A percentile compares a stretch with the other conserved stretches of the same genome.
These are phyloP conservation scores for Orientallactaga sibirica DNA, from an alignment of 2,797 vertebrate genomes.

Conservation along the genomic window DNA sequence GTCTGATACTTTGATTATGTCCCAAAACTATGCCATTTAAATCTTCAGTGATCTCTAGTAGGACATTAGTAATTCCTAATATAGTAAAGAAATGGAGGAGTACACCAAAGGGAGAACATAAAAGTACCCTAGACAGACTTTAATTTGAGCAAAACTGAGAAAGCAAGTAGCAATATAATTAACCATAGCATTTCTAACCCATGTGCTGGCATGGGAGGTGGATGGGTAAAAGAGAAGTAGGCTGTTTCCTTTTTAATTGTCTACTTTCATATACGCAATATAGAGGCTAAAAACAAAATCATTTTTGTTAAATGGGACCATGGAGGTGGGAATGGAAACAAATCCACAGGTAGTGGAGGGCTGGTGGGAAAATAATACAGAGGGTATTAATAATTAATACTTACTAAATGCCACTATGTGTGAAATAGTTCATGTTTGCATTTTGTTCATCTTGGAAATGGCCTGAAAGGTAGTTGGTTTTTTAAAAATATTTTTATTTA, in stretches of 20 bases:
- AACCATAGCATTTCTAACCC: background rate
- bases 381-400: background rate
- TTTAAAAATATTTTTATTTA: background rate
- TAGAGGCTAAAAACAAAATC: background rate
- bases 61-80: background rate
- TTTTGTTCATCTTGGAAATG: background rate
- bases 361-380: background rate
- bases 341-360: too few species aligned
- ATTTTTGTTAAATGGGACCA: background rate
- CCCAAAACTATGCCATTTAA: background rate
- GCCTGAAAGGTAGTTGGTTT: background rate
- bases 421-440: background rate
- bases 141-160: background rate
- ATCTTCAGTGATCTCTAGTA: background rate
- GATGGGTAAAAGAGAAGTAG: background rate
- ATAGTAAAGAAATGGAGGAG: background rate
- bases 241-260: background rate
- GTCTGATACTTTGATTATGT: constrained; percentile 23
- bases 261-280: background rate
- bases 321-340: background rate
- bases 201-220: background rate
- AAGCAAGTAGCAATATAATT: background rate
- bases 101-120: background rate
- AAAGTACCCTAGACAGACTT: background rate
- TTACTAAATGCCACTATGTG: background rate